Percentiles rank a stretch among this genome's conserved stretches.
Evolutionary conservation across 2,113 vertebrate genomes (phyloP).

Genomic region (Microcebus griseorufus): DNA sequence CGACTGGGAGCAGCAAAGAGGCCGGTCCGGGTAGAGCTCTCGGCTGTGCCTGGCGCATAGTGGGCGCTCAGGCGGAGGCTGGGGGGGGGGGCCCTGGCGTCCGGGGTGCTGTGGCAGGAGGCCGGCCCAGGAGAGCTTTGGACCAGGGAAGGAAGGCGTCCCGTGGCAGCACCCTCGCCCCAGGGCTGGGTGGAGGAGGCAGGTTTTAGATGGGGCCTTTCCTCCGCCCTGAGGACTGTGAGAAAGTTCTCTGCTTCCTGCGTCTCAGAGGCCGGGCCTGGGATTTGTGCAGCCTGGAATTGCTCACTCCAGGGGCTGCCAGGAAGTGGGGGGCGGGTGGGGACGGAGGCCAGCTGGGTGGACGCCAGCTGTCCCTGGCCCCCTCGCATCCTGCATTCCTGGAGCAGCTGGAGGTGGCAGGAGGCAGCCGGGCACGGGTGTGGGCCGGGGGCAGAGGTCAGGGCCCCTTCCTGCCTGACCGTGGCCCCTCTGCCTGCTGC

Average conservation of each 20-base stretch:
- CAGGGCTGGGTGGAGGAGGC: background rate
- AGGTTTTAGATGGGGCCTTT: background rate
- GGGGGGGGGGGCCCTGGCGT: too few relatives aligned
- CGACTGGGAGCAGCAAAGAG: rapidly evolving
- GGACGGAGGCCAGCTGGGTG: slow-evolving; percentile 54
- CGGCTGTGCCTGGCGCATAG: background rate
- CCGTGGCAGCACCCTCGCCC: background rate
- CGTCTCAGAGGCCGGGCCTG: slow-evolving; percentile 27
- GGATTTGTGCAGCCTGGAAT: slow-evolving; percentile 62
- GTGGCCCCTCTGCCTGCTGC: background rate
- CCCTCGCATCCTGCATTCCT: slow-evolving; percentile 68
- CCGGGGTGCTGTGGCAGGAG: too few relatives aligned
- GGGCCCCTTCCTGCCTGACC: slow-evolving; percentile 34
- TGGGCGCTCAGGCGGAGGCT: background rate
- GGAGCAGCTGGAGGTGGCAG: slow-evolving; percentile 53
- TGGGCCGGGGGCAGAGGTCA: background rate
- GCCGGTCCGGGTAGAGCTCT: rapidly evolving
- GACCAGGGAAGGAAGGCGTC: background rate
- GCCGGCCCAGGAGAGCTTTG: too few relatives aligned
- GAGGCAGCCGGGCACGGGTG: background rate
- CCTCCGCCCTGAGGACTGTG: slow-evolving; percentile 37
- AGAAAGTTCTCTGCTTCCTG: slow-evolving; percentile 62
- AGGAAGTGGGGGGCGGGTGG: slow-evolving; percentile 58
- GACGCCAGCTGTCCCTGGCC: background rate
- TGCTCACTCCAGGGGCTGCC: slow-evolving; percentile 62